phyloP scores from a whole-genome alignment of 2,113 vertebrate species.

The Tylochromis polylepis region DNA sequence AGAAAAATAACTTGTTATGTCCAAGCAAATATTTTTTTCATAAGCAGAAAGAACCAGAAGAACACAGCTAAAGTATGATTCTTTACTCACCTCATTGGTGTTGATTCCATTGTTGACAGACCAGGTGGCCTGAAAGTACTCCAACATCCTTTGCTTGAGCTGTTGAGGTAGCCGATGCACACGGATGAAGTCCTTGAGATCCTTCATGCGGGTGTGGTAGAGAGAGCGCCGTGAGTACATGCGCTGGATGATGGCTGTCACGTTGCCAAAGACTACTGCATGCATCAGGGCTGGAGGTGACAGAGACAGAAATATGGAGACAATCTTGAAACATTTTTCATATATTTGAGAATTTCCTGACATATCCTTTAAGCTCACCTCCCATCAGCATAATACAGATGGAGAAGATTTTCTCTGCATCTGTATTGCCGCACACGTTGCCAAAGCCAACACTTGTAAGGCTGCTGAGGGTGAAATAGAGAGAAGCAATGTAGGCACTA shows the following conservation, averaged over 20 bases:
- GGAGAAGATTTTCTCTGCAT: slow-evolving; percentile 95
- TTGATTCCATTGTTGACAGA: slow-evolving; percentile 97
- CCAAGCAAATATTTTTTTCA: neutral
- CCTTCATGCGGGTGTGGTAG: slow-evolving; percentile 95
- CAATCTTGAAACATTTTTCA: neutral
- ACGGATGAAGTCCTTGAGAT: slow-evolving; percentile 94
- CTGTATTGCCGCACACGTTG: slow-evolving; percentile 93
- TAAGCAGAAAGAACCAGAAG: neutral
- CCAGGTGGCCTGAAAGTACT: slow-evolving; percentile 98
- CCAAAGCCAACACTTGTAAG: slow-evolving; percentile 96
- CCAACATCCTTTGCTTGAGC: slow-evolving; percentile 94
- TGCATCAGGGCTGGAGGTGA: slow-evolving; percentile 87
- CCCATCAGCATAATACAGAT: slow-evolving; percentile 97
- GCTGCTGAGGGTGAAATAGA: slow-evolving; percentile 98
- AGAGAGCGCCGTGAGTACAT: slow-evolving; percentile 96
- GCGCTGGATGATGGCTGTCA: slow-evolving; percentile 97
- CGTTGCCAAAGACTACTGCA: slow-evolving; percentile 93
- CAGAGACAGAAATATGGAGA: neutral
- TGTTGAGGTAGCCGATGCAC: slow-evolving; percentile 91
- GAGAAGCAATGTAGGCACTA: slow-evolving; percentile 91
- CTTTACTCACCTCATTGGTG: slow-evolving; percentile 82
- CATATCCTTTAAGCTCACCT: slow-evolving; percentile 70
- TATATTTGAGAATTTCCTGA: neutral
- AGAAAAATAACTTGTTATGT: neutral
- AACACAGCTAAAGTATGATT: neutral